Percentiles rank a stretch among this genome's conserved stretches.
Evolutionary conservation across 2,888 invertebrate genomes (phyloP).

Genomic region (Sminthurides aquaticus): DNA sequence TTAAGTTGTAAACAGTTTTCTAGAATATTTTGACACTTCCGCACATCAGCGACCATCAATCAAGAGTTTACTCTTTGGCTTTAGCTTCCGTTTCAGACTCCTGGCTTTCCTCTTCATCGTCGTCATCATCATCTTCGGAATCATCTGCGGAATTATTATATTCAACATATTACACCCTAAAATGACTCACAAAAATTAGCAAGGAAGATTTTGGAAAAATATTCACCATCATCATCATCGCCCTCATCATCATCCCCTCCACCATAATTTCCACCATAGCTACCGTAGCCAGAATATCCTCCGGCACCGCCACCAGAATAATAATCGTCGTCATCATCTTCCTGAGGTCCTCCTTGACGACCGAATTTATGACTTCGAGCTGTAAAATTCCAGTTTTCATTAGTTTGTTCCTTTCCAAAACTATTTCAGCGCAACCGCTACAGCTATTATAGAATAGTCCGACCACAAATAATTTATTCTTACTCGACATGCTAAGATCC

Average conservation of each 20-base stretch:
- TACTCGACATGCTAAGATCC: constrained; percentile 91
- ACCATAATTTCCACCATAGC: constrained; percentile 47
- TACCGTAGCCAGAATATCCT: constrained; percentile 36
- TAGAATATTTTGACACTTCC: too few relatives aligned
- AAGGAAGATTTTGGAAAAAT: constrained; percentile 1
- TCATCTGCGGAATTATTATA: background rate
- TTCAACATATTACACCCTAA: too few relatives aligned
- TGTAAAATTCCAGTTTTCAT: constrained; percentile 47
- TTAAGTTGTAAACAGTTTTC: too few relatives aligned
- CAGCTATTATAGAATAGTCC: background rate
- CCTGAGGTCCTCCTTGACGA: constrained; percentile 62
- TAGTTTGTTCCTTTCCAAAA: background rate
- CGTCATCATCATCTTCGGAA: constrained; percentile 38
- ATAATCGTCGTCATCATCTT: constrained; percentile 60
- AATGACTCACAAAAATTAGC: too few relatives aligned
- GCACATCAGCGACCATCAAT: too few relatives aligned
- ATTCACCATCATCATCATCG: constrained; percentile 39
- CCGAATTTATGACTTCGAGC: constrained; percentile 83
- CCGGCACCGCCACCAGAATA: constrained; percentile 50
- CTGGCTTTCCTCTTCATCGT: constrained; percentile 36
- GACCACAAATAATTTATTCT: constrained; percentile 45
- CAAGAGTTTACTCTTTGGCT: constrained; percentile 44
- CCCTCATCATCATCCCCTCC: constrained; percentile 48
- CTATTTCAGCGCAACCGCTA: background rate
- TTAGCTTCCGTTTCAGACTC: constrained; percentile 45